Evolutionary conservation across 2,888 invertebrate species (phyloP).

Genomic region (Scaptomyza flava): DNA sequence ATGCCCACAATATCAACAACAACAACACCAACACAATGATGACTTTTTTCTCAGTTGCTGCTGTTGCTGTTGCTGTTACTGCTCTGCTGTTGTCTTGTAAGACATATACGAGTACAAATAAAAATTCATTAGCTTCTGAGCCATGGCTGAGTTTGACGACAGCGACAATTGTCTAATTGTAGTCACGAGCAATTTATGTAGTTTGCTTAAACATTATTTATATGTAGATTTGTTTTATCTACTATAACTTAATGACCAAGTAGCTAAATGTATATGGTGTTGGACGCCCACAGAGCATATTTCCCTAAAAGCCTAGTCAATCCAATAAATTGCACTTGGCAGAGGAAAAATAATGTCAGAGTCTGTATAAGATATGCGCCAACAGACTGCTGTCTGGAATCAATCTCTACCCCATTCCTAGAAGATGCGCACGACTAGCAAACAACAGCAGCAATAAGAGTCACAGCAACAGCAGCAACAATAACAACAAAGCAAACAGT

Average conservation of each 20-base stretch:
- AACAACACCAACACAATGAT: constrained; percentile 73
- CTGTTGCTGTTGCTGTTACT: constrained; percentile 29
- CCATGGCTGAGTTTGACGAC: constrained; percentile 74
- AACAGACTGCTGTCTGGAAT: constrained; percentile 42
- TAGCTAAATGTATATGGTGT: constrained; percentile 23
- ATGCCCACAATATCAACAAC: constrained; percentile 38
- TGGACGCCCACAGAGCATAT: constrained; percentile 60
- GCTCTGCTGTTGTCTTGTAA: constrained; percentile 71
- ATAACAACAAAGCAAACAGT: constrained; percentile 47
- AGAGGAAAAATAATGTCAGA: constrained; percentile 37
- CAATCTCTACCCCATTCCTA: constrained; percentile 60
- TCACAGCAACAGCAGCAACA: constrained; percentile 29
- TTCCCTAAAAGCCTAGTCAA: constrained; percentile 48
- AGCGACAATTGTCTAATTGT: constrained; percentile 80
- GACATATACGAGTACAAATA: constrained; percentile 72
- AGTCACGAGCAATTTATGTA: constrained; percentile 81
- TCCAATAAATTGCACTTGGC: constrained; percentile 57
- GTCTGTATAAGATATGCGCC: constrained; percentile 22
- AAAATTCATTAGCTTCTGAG: constrained; percentile 78
- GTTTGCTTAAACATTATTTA: constrained; percentile 66
- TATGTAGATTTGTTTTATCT: constrained; percentile 13
- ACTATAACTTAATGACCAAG: constrained; percentile 37
- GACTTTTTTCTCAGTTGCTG: constrained; percentile 30
- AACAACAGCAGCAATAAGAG: constrained; percentile 44
- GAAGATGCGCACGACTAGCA: constrained; percentile 75